These are phyloP conservation scores for Cherax quadricarinatus DNA, from an alignment of 1,140 invertebrate species.

Conservation along the genomic window DNA sequence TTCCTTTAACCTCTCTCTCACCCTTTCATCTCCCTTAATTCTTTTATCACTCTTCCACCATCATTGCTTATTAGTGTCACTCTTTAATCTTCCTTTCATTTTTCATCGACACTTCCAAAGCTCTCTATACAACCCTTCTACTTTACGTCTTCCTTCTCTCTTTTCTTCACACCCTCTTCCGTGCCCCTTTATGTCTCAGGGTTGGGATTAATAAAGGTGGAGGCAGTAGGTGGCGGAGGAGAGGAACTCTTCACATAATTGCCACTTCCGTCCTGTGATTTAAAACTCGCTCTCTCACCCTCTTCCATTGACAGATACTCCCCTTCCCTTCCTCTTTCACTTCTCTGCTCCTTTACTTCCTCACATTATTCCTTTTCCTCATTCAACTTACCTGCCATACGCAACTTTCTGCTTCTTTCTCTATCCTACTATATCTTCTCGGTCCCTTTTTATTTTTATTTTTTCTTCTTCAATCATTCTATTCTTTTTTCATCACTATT, in stretches of 20 bases:
- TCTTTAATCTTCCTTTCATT: too few species aligned
- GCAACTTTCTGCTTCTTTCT: too few species aligned
- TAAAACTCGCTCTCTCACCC: not conserved
- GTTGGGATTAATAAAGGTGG: not conserved
- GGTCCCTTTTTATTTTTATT: too few species aligned
- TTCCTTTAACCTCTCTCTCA: too few species aligned
- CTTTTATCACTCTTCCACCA: not conserved
- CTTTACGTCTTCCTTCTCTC: not conserved
- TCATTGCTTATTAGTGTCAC: too few species aligned
- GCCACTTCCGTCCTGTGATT: conserved; percentile 11
- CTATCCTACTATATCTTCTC: too few species aligned
- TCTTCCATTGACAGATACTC: too few species aligned
- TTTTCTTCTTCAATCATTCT: too few species aligned
- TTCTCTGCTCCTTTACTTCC: not conserved
- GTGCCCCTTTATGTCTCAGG: not conserved
- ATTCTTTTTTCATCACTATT: too few species aligned
- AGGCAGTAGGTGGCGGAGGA: not conserved
- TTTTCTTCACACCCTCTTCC: not conserved
- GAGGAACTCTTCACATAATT: not conserved
- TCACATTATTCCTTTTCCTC: not conserved
- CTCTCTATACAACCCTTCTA: not conserved
- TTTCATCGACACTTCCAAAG: too few species aligned
- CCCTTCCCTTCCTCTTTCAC: not conserved
- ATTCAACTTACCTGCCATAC: not conserved
- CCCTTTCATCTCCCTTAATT: too few species aligned